Conservation (phyloP, 2,888 invertebrate species). For the Euplexia lucipara region DNA sequence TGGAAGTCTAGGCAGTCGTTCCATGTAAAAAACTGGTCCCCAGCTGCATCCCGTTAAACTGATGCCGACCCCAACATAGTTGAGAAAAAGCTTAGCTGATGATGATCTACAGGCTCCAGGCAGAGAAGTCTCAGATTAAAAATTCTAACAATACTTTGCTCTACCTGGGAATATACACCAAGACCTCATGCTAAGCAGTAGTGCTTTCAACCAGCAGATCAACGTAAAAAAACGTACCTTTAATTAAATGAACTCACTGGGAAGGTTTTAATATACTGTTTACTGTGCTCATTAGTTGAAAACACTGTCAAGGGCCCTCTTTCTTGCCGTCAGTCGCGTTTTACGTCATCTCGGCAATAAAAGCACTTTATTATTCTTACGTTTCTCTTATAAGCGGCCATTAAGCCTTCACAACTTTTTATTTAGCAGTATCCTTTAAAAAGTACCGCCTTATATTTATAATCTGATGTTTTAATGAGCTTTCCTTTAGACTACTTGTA, state of each 20-base stretch:
- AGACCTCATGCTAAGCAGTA: too few relatives aligned
- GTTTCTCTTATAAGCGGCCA: constrained; percentile 44
- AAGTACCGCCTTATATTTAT: constrained; percentile 37
- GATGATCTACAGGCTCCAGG: too few relatives aligned
- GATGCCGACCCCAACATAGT: too few relatives aligned
- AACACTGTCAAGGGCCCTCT: constrained; percentile 48
- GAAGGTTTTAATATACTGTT: constrained; percentile 54
- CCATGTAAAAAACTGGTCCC: too few relatives aligned
- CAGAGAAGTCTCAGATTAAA: too few relatives aligned
- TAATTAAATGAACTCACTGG: neutral
- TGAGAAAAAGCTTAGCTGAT: too few relatives aligned
- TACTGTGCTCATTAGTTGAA: constrained; percentile 65
- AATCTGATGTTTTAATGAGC: constrained; percentile 49
- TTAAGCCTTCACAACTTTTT: constrained; percentile 51
- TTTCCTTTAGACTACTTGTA: neutral
- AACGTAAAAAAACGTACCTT: neutral
- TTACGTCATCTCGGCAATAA: constrained; percentile 52
- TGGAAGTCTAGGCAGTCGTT: too few relatives aligned
- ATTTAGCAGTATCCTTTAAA: constrained; percentile 42
- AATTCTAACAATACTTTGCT: too few relatives aligned
- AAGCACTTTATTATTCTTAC: constrained; percentile 55
- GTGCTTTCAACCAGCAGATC: too few relatives aligned
- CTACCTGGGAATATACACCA: too few relatives aligned
- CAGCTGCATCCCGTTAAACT: too few relatives aligned
- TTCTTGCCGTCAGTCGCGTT: constrained; percentile 46